A percentile compares a stretch with the other conserved stretches of the same genome.
phyloP scores from a whole-genome alignment of 2,888 invertebrate genomes.

The Brachyptera risi region DNA sequence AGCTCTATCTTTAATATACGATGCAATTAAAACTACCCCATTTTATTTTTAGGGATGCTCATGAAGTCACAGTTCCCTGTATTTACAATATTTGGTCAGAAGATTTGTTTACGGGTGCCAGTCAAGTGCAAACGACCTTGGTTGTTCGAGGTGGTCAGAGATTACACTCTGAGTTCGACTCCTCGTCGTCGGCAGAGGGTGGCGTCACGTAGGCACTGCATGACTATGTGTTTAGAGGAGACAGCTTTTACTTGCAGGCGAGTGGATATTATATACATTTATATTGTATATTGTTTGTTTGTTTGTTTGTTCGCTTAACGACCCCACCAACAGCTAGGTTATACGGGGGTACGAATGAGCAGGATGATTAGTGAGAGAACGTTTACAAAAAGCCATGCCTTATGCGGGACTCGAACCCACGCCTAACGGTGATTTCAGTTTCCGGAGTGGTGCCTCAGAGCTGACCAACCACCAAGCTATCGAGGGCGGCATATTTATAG shows the following conservation, averaged over 20 bases:
- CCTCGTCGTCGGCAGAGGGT: conserved; percentile 37
- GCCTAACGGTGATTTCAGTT: no score
- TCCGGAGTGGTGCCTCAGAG: no score
- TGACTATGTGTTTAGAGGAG: conserved; percentile 43
- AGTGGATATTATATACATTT: conserved; percentile 28
- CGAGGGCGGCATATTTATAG: no score
- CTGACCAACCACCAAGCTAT: no score
- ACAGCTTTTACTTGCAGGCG: conserved; percentile 44
- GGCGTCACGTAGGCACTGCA: conserved; percentile 41
- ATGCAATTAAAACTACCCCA: no score
- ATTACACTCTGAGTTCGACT: conserved; percentile 38
- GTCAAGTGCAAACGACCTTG: conserved; percentile 41
- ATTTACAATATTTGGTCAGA: conserved; percentile 43
- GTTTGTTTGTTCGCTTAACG: no score
- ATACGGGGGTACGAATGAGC: no score
- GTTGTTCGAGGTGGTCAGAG: conserved; percentile 44
- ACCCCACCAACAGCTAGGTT: no score
- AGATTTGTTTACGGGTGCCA: conserved; percentile 39
- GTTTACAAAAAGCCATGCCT: no score
- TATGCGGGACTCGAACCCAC: no score
- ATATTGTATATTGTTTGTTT: conserved; percentile 3
- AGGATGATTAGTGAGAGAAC: no score
- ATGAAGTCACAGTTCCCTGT: conserved; percentile 43
- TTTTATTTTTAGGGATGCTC: conserved; percentile 40
- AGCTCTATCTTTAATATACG: no score